A percentile compares a stretch with the other conserved stretches of the same genome.
Conservation (phyloP, 2,113 vertebrate species). For the Xiphophorus couchianus region DNA sequence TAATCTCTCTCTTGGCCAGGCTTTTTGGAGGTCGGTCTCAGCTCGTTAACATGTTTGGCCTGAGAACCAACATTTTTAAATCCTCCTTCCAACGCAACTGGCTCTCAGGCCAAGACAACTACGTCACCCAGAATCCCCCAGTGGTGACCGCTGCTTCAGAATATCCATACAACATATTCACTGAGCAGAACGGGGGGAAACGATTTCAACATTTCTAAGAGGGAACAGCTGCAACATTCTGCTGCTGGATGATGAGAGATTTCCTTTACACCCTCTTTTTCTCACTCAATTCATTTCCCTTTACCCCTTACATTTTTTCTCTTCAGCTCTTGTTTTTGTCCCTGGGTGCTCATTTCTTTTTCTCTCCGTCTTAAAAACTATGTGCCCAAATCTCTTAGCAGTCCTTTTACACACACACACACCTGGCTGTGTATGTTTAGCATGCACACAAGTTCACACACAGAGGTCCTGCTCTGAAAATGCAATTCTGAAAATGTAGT, state of each 20-base stretch:
- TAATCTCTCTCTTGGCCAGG: slow-evolving; percentile 46
- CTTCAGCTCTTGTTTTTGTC: not conserved
- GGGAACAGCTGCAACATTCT: slow-evolving; percentile 67
- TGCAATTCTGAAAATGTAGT: slow-evolving; percentile 49
- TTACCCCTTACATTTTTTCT: slow-evolving; percentile 2
- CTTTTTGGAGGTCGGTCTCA: slow-evolving; percentile 40
- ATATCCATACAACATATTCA: slow-evolving; percentile 38
- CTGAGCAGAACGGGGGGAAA: slow-evolving; percentile 51
- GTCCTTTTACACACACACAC: not conserved
- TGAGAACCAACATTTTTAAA: slow-evolving; percentile 49
- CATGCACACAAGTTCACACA: slow-evolving; percentile 28
- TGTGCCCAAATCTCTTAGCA: not conserved
- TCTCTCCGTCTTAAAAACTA: not conserved
- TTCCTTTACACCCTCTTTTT: slow-evolving; percentile 22
- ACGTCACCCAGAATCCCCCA: slow-evolving; percentile 70
- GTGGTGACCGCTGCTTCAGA: slow-evolving; percentile 64
- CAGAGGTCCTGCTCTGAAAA: slow-evolving; percentile 32
- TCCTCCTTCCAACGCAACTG: slow-evolving; percentile 47
- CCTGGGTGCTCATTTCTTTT: slow-evolving; percentile 4
- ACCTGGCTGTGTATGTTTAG: not conserved
- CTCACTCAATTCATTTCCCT: slow-evolving; percentile 11
- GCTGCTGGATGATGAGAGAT: slow-evolving; percentile 51
- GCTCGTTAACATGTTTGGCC: slow-evolving; percentile 58
- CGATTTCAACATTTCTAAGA: slow-evolving; percentile 60
- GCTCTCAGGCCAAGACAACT: slow-evolving; percentile 45